phyloP scores from a whole-genome alignment of 1,140 invertebrate species.

The Leptopilina clavipes region DNA sequence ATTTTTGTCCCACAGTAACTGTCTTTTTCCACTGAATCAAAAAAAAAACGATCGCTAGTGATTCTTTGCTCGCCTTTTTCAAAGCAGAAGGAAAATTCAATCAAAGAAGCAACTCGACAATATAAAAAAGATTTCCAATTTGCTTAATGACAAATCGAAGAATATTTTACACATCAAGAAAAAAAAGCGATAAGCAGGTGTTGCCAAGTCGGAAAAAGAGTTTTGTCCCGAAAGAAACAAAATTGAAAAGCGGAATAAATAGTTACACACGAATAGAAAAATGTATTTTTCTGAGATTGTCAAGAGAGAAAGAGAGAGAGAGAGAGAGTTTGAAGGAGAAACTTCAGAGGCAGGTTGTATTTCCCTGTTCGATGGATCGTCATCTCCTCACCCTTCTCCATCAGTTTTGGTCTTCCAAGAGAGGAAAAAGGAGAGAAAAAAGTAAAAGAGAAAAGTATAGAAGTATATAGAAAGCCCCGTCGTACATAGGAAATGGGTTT shows the following conservation, averaged over 20 bases:
- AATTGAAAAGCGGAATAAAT: background rate
- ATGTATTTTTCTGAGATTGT: background rate
- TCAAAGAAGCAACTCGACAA: too few species aligned
- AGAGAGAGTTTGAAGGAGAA: conserved; percentile 3
- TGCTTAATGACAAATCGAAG: too few species aligned
- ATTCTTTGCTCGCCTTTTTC: too few species aligned
- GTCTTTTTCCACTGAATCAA: too few species aligned
- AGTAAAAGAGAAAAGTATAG: conserved; percentile 37
- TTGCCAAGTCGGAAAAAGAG: too few species aligned
- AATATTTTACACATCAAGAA: too few species aligned
- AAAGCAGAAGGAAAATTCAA: too few species aligned
- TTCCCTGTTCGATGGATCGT: background rate
- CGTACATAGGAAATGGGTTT: conserved; percentile 57
- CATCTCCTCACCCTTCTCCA: background rate
- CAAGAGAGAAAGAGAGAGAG: background rate
- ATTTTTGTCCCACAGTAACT: too few species aligned
- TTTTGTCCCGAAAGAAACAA: background rate
- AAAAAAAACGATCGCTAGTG: too few species aligned
- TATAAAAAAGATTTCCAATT: too few species aligned
- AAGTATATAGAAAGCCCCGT: conserved; percentile 40
- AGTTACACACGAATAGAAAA: background rate
- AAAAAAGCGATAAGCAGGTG: too few species aligned
- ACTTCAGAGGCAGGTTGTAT: conserved; percentile 10
- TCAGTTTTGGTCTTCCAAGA: conserved; percentile 11
- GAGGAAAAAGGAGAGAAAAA: conserved; percentile 13